Percentiles rank a stretch among this genome's conserved stretches.
These are phyloP conservation scores for Plutomurus gul DNA, from an alignment of 1,140 invertebrate species.

Conservation along the genomic window DNA sequence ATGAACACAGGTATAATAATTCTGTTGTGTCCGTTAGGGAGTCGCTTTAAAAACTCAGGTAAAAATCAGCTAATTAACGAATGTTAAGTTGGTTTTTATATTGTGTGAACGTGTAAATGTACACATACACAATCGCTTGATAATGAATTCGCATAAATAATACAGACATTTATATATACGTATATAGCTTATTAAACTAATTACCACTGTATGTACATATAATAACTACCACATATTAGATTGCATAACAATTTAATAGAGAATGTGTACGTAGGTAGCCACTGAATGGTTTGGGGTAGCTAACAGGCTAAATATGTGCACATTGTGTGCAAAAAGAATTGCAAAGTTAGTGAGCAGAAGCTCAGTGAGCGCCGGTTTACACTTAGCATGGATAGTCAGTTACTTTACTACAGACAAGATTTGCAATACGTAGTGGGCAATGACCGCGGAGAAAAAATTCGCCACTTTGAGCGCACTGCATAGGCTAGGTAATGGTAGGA, in stretches of 20 bases:
- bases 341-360: too few relatives aligned
- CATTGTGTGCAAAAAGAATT: too few relatives aligned
- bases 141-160: conserved; percentile 8
- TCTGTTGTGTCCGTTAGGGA: too few relatives aligned
- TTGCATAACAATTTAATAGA: too few relatives aligned
- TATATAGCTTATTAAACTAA: neutral
- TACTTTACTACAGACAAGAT: neutral
- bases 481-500: neutral
- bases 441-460: conserved; percentile 21
- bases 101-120: neutral
- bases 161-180: too few relatives aligned
- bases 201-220: neutral
- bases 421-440: neutral
- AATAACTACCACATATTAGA: neutral
- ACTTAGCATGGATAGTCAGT: too few relatives aligned
- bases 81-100: neutral
- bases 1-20: neutral
- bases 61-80: neutral
- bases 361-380: too few relatives aligned
- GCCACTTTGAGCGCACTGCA: neutral
- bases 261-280: too few relatives aligned
- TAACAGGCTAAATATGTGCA: too few relatives aligned
- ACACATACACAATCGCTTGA: too few relatives aligned
- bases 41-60: neutral
- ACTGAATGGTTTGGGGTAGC: too few relatives aligned